Evolutionary conservation across 2,113 vertebrate species (phyloP).

Genomic region (Sclerurus mexicanus): DNA sequence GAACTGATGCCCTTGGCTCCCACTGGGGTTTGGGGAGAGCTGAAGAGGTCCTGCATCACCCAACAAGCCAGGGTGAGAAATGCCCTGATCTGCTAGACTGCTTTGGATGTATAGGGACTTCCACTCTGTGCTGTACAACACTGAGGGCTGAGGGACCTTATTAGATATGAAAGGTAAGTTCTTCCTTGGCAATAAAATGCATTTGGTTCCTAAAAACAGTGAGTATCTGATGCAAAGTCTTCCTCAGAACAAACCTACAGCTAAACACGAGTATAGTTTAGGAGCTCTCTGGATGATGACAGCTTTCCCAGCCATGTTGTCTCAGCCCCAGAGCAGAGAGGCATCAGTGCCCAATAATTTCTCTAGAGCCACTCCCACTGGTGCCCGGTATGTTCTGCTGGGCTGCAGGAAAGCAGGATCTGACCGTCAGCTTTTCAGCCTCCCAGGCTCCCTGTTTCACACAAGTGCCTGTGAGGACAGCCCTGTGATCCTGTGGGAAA

Average conservation of each 20-base stretch:
- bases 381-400: not conserved
- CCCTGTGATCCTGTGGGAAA: not conserved
- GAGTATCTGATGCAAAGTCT: not conserved
- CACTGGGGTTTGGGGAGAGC: not conserved
- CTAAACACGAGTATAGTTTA: not conserved
- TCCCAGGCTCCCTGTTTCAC: not conserved
- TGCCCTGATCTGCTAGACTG: not conserved
- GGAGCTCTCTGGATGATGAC: not conserved
- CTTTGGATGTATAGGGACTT: not conserved
- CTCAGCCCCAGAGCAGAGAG: not conserved
- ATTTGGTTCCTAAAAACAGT: not conserved
- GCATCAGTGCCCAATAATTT: not conserved
- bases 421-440: not conserved
- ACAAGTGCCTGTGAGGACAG: not conserved
- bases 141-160: not conserved
- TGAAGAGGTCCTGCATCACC: not conserved
- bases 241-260: not conserved
- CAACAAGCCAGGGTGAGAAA: not conserved
- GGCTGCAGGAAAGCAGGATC: not conserved
- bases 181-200: not conserved
- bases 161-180: not conserved
- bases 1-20: not conserved
- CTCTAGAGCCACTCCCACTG: not conserved
- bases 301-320: not conserved
- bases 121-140: not conserved